phyloP scores from a whole-genome alignment of 2,888 invertebrate species.

The Kuschelorhynchus macadamiae region DNA sequence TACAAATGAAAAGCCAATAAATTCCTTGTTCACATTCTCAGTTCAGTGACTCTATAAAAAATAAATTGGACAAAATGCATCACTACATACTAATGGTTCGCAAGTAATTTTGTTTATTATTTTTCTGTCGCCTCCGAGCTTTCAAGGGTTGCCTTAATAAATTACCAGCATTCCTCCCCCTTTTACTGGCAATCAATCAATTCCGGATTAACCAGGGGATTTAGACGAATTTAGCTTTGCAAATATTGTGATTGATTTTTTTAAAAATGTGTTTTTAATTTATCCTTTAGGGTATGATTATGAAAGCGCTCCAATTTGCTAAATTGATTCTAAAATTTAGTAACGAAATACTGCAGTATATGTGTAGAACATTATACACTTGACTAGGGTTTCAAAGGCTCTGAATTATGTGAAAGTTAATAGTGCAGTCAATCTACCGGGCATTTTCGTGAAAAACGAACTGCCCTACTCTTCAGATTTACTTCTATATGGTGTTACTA shows the following conservation, averaged over 20 bases:
- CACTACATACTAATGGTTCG: conserved; percentile 18
- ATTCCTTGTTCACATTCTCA: conserved; percentile 1
- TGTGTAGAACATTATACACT: no score
- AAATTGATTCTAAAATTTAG: no score
- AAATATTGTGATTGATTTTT: conserved; percentile 41
- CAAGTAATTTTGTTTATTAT: conserved; percentile 31
- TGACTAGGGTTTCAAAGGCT: no score
- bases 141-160: conserved; percentile 27
- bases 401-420: no score
- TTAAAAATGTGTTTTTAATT: conserved; percentile 26
- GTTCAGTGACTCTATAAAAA: background rate
- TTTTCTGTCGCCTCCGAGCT: conserved; percentile 18
- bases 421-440: no score
- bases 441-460: no score
- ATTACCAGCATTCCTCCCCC: conserved; percentile 21
- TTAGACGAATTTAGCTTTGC: conserved; percentile 21
- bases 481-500: no score
- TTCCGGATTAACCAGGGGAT: conserved; percentile 34
- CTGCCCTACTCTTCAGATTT: no score
- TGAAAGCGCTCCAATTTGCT: background rate
- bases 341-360: no score
- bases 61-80: background rate
- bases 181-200: conserved; percentile 33
- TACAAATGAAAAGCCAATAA: no score
- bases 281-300: conserved; percentile 12